Percentiles rank a stretch among this genome's conserved stretches.
Conservation (phyloP, 2,113 vertebrate genomes). For the Antennarius striatus region DNA sequence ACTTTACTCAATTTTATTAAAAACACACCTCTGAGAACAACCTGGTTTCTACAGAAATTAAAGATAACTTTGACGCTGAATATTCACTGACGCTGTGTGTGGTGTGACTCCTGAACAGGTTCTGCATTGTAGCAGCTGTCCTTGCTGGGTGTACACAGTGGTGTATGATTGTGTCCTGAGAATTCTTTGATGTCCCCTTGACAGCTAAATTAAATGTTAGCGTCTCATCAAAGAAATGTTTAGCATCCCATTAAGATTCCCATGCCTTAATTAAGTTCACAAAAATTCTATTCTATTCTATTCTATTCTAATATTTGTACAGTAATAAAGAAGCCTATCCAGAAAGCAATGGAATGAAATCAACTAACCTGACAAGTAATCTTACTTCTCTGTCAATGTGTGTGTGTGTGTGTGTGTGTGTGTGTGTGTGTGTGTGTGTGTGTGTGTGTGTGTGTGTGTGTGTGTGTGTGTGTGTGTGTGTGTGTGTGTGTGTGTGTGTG, state of each 20-base stretch:
- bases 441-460: neutral
- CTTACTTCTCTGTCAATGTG: neutral
- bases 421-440: neutral
- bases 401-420: slow-evolving; percentile 3
- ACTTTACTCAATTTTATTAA: slow-evolving; percentile 9
- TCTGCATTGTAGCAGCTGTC: neutral
- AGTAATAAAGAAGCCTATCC: neutral
- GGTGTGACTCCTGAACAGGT: neutral
- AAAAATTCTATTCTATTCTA: too few relatives aligned
- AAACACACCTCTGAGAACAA: neutral
- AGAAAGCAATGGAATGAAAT: neutral
- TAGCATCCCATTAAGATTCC: neutral
- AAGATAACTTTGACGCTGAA: neutral
- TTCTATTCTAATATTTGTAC: too few relatives aligned
- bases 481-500: neutral
- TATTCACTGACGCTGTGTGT: slow-evolving; percentile 2
- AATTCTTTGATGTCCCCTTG: neutral
- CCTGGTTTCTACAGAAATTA: slow-evolving; percentile 10
- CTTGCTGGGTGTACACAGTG: neutral
- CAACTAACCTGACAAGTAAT: neutral
- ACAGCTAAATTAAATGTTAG: neutral
- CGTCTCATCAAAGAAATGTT: neutral
- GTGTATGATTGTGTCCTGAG: neutral
- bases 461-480: neutral
- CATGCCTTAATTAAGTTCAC: neutral